phyloP scores from a whole-genome alignment of 2,113 vertebrate species.

The Neopipo cinnamomea region DNA sequence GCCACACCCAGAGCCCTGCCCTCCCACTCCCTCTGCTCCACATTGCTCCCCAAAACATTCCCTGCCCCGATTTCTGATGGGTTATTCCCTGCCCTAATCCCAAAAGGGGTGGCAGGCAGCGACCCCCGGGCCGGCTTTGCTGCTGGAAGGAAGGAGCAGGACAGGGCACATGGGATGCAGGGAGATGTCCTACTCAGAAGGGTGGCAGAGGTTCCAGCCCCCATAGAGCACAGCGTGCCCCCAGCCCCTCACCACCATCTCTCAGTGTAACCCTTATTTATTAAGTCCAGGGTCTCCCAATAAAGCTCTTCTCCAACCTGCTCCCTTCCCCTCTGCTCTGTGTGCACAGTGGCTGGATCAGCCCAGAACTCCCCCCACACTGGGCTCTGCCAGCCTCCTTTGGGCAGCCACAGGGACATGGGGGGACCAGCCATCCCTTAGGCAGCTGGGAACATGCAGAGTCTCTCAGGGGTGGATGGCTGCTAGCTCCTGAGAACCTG shows the following conservation, averaged over 20 bases:
- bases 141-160: not conserved
- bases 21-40: not conserved
- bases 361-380: accelerated
- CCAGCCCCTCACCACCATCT: not conserved
- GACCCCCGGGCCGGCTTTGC: accelerated
- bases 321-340: not conserved
- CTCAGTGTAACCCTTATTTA: conserved; percentile 35
- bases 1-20: accelerated
- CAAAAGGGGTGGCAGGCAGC: accelerated
- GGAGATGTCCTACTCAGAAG: accelerated
- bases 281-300: conserved; percentile 11
- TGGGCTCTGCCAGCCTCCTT: not conserved
- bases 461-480: not conserved
- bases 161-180: not conserved
- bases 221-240: not conserved
- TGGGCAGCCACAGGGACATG: not conserved
- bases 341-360: not conserved
- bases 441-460: not conserved
- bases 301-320: conserved; percentile 9
- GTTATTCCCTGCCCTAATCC: not conserved
- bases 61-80: accelerated
- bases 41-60: accelerated
- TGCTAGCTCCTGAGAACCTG: not conserved
- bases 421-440: not conserved
- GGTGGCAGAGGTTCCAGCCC: not conserved